A percentile compares a stretch with the other conserved stretches of the same genome.
phyloP scores from a whole-genome alignment of 2,113 vertebrate species.

The Oenanthe oenanthe region DNA sequence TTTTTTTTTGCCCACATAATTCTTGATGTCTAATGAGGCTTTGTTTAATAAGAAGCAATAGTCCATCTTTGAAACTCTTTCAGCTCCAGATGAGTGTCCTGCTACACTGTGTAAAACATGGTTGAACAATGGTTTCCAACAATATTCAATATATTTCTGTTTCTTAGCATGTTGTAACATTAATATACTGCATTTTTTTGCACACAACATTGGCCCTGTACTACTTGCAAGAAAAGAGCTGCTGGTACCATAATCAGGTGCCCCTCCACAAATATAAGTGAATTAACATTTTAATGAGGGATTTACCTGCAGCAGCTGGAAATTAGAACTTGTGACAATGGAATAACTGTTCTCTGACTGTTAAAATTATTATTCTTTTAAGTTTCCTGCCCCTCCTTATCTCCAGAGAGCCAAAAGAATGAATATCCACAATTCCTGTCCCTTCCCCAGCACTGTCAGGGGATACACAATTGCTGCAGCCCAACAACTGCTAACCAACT shows the following conservation, averaged over 20 bases:
- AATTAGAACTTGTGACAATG: neutral
- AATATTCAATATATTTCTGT: neutral
- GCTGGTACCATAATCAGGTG: neutral
- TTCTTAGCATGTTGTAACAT: neutral
- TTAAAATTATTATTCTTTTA: neutral
- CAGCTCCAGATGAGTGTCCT: neutral
- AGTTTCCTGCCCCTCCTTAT: neutral
- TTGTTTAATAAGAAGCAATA: neutral
- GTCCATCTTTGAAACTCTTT: neutral
- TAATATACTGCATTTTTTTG: neutral
- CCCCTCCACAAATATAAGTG: neutral
- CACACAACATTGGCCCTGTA: neutral
- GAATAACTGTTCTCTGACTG: neutral
- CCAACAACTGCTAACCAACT: neutral
- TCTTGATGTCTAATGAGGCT: neutral
- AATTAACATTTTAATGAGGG: neutral
- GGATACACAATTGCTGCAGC: neutral
- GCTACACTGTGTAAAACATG: rapidly evolving
- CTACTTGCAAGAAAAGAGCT: neutral
- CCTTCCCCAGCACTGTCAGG: neutral
- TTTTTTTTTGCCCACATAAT: neutral
- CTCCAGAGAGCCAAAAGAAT: neutral
- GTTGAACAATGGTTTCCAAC: neutral
- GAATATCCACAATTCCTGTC: neutral
- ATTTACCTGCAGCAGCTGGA: neutral